These are phyloP conservation scores for Paradoxurus hermaphroditus DNA, from an alignment of 2,113 vertebrate genomes.

Conservation along the genomic window DNA sequence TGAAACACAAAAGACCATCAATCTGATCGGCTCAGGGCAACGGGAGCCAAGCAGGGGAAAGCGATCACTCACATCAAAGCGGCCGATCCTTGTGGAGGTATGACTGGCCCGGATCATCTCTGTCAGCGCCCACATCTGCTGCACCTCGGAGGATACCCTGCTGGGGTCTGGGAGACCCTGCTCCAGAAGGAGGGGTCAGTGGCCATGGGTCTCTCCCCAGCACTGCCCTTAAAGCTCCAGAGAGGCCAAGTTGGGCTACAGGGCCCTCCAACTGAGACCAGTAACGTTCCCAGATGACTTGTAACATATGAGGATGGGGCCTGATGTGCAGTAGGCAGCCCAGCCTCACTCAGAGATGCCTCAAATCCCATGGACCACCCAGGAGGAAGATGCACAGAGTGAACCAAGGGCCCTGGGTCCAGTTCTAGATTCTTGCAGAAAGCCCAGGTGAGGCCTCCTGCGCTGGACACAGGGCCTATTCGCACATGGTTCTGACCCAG, in stretches of 20 bases:
- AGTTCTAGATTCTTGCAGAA: neutral
- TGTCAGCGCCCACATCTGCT: conserved; percentile 98
- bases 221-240: neutral
- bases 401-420: neutral
- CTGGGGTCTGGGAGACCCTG: conserved; percentile 92
- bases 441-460: neutral
- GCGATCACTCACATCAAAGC: conserved; percentile 91
- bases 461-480: neutral
- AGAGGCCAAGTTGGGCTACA: neutral
- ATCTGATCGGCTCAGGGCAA: neutral
- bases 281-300: neutral
- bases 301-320: neutral
- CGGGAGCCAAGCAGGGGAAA: neutral
- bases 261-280: neutral
- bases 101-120: conserved; percentile 94
- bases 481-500: neutral
- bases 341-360: neutral
- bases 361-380: neutral
- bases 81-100: conserved; percentile 90
- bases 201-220: conserved; percentile 23
- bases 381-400: neutral
- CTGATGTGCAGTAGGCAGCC: neutral
- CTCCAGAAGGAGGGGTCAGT: conserved; percentile 56
- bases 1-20: conserved; percentile 76
- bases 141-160: conserved; percentile 92